Conservation (phyloP, 1,140 invertebrate genomes). For the Pseudomyrmex pallidus region DNA sequence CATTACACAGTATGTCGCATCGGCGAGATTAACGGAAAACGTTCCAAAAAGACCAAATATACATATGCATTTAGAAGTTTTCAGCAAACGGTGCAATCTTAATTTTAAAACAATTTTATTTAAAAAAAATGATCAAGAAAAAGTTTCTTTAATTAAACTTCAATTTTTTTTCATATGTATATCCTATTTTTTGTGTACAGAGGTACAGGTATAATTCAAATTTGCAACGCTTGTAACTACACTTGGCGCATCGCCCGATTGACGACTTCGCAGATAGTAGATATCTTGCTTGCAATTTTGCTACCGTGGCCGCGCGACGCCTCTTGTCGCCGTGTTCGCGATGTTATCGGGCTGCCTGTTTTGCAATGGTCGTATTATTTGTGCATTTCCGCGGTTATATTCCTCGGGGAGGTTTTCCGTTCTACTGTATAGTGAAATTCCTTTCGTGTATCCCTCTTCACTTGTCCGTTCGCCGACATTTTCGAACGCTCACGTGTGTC, state of each 20-base stretch:
- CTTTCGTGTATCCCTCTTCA: constrained; percentile 31
- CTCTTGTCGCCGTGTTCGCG: constrained; percentile 60
- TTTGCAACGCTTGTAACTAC: background rate
- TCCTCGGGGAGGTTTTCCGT: constrained; percentile 50
- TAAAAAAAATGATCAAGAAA: background rate
- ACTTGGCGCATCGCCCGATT: constrained; percentile 14
- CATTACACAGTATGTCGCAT: constrained; percentile 44
- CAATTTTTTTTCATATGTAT: too few species aligned
- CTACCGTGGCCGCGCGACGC: background rate
- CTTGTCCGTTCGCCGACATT: background rate
- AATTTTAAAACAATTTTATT: background rate
- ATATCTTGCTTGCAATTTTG: constrained; percentile 1
- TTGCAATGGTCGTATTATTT: constrained; percentile 66
- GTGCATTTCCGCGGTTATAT: constrained; percentile 68
- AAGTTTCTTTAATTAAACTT: background rate
- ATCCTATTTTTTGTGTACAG: background rate
- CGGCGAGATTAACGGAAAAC: constrained; percentile 47
- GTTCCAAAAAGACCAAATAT: constrained; percentile 6
- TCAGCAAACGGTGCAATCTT: background rate
- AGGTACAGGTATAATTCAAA: constrained; percentile 2
- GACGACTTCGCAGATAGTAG: constrained; percentile 26
- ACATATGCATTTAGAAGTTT: background rate
- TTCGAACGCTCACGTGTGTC: constrained; percentile 41
- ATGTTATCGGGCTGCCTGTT: constrained; percentile 66
- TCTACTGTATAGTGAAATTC: constrained; percentile 69